Evolutionary conservation across 2,113 vertebrate species (phyloP), one percentile per base, ranked within the genome.

Genomic region (Phaetusa simplex): DNA sequence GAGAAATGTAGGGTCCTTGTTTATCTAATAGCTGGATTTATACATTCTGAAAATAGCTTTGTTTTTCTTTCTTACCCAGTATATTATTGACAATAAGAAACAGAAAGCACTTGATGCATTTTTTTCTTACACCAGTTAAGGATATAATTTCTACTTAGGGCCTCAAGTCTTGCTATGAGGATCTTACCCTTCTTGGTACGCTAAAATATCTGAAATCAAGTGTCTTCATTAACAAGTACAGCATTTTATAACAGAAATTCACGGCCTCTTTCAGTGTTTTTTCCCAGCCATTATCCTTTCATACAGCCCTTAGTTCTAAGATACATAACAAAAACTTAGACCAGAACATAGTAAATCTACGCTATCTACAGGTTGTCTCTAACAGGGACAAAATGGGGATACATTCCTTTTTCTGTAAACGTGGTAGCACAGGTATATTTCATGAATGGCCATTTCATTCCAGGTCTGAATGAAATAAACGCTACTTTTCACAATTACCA

Each of bases 1-100:
- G 22, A 71, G 50, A 85, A 74, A 55, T 12, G 24, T 24, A 32
- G 8, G 2, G 5, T 30, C 45, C 21, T 76, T 62, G 12, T 82
- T 93, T 56, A 74, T 38, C 45, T 47, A 82, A 49, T 14, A 73
- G 30, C 27, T 69, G n/a, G 16, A 55, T 71, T 58, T 76, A 79
- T 40, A 61, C 23, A 18, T 32, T 65, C 64, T 66, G 40, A 69
- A 87, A 89, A 62, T 12, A 79, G 19, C 21, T 74, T 20, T 49
- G 1, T 55, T 84, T 66, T 82, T 58, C 49, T 55, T 50, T 49
- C 55, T 66, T 71, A 50, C 21, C 6, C 52, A 18, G 47, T 43
- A 29, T 22, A 86, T 73, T 96, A 94, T 92, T 95, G 64, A 73
- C 93, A 88, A 42, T 72, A 88, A 91, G 69, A 86, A 93, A 85